phyloP scores from a whole-genome alignment of 2,888 invertebrate species.

The Lysandra coridon region DNA sequence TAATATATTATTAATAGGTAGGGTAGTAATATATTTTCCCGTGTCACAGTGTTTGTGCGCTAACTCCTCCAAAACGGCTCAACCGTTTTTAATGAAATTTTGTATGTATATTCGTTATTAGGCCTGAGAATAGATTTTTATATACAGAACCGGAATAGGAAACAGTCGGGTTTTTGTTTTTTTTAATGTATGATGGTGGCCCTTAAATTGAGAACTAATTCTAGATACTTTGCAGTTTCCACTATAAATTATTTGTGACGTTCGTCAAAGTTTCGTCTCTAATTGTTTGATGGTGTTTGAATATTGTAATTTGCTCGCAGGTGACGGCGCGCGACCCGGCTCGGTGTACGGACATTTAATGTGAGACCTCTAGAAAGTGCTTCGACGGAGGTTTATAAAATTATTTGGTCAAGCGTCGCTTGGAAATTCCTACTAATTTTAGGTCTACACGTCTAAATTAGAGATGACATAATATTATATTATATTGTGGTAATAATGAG shows the following conservation, averaged over 20 bases:
- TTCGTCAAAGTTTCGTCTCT: neutral
- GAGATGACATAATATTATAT: constrained; percentile 31
- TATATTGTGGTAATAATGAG: constrained; percentile 27
- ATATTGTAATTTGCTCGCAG: constrained; percentile 43
- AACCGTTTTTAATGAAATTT: no score
- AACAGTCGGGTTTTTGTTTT: no score
- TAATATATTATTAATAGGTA: no score
- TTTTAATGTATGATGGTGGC: no score
- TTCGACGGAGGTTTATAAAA: constrained; percentile 61
- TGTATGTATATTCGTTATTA: no score
- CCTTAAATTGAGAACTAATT: no score
- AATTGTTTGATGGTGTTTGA: neutral
- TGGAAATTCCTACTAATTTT: constrained; percentile 67
- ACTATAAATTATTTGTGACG: neutral
- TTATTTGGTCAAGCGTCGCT: constrained; percentile 43
- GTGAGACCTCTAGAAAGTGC: constrained; percentile 71
- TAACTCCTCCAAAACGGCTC: no score
- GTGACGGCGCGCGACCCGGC: constrained; percentile 49
- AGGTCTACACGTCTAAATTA: constrained; percentile 54
- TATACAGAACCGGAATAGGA: no score
- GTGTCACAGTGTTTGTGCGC: no score
- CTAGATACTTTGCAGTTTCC: neutral
- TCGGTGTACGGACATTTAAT: constrained; percentile 47
- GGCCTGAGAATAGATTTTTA: no score
- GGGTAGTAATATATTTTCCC: no score